Conservation (phyloP, 1,140 invertebrate genomes). For the Drosophila grimshawi region DNA sequence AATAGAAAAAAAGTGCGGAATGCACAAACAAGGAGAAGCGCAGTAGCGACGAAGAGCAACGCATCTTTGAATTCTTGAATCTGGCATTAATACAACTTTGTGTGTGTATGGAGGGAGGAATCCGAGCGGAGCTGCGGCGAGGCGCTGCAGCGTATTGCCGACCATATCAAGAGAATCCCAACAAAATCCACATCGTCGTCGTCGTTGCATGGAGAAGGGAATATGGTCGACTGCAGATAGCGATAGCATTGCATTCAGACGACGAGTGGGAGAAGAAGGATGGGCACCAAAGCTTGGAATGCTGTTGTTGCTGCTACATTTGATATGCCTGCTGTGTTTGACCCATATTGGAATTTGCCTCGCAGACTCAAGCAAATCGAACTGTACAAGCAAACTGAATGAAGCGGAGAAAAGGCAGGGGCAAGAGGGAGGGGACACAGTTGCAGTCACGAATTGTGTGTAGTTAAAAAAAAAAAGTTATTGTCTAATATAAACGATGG, state of each 20-base stretch:
- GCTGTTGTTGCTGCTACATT: conserved; percentile 61
- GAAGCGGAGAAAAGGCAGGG: not conserved
- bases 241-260: conserved; percentile 49
- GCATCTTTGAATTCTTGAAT: conserved; percentile 78
- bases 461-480: conserved; percentile 64
- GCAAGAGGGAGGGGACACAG: conserved; percentile 20
- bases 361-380: conserved; percentile 34
- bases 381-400: conserved; percentile 29
- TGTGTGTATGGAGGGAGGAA: conserved; percentile 40
- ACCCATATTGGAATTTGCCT: conserved; percentile 83
- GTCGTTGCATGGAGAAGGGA: conserved; percentile 44
- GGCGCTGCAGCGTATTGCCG: not conserved
- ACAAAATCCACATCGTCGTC: conserved; percentile 56
- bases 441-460: conserved; percentile 72
- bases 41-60: conserved; percentile 46
- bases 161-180: conserved; percentile 64
- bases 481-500: conserved; percentile 58
- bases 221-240: conserved; percentile 75
- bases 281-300: conserved; percentile 53
- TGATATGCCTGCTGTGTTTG: conserved; percentile 81
- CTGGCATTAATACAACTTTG: conserved; percentile 83
- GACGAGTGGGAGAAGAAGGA: not conserved
- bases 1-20: conserved; percentile 20
- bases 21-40: conserved; percentile 17
- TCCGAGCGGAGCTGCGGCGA: conserved; percentile 1